phyloP scores from a whole-genome alignment of 30 jellyfish, hydroid and myxozoan genomes.

The Aurelia aurita region DNA sequence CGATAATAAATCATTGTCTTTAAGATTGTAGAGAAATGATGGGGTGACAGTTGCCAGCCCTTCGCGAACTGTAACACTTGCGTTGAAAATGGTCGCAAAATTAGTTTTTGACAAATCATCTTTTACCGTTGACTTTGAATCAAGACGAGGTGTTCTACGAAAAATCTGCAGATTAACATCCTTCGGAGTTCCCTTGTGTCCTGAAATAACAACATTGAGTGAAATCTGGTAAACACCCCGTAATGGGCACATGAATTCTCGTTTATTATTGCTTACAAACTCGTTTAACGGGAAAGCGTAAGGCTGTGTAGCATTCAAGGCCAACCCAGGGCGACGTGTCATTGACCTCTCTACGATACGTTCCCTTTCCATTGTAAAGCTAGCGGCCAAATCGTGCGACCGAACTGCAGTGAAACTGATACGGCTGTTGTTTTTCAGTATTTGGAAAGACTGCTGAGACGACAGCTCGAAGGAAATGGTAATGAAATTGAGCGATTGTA shows the following conservation, averaged over 20 bases:
- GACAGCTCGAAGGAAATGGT: slow-evolving; percentile 10
- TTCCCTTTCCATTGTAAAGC: slow-evolving; percentile 1
- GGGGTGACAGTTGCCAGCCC: slow-evolving; percentile 21
- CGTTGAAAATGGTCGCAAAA: slow-evolving; percentile 6
- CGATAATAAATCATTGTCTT: slow-evolving; percentile 56
- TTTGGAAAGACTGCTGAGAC: slow-evolving; percentile 13
- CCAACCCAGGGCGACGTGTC: background rate
- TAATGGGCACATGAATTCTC: slow-evolving; percentile 28
- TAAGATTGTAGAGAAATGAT: slow-evolving; percentile 8
- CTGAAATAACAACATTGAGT: slow-evolving; percentile 16
- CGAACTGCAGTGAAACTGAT: slow-evolving; percentile 48
- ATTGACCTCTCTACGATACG: background rate
- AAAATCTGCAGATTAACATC: slow-evolving; percentile 10
- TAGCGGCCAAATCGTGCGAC: slow-evolving; percentile 63
- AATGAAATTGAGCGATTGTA: slow-evolving; percentile 8
- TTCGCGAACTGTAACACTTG: slow-evolving; percentile 14
- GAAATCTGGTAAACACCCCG: slow-evolving; percentile 32
- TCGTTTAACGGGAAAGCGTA: slow-evolving; percentile 10
- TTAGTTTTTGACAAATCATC: background rate
- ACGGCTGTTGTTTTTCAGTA: slow-evolving; percentile 27
- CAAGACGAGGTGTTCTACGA: background rate
- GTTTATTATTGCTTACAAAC: background rate
- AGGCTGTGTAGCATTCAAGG: slow-evolving; percentile 20
- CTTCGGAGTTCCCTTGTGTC: slow-evolving; percentile 4
- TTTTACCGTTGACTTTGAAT: background rate